Evolutionary conservation across 2,888 invertebrate species (phyloP), one percentile per base, ranked within the genome.

Genomic region (Fragum sueziense): DNA sequence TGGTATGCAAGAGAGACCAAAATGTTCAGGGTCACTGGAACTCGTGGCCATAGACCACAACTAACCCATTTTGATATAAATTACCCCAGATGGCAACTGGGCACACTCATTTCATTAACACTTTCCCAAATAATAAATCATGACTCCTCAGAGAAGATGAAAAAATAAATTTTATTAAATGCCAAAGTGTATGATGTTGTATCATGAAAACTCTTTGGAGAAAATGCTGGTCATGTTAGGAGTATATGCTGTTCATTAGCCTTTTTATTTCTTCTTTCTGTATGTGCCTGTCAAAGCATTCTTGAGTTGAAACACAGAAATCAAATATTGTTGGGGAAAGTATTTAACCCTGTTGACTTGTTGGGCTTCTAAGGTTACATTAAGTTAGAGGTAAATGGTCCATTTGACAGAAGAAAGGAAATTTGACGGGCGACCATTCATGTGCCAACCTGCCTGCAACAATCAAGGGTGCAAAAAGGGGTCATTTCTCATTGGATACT

Each of bases 371-470:
- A 37, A 65, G 6, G 41, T 65, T 65, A 65, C 65, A 22, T 65
- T 41, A 65, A 65, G 41, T 67, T 34, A 54, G 69, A 70, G 69
- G 37, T 74, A 74, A 78, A 78, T 78, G 78, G 70, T 37, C 62
- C 78, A 78, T 78, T 70, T 78, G 78, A 78, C 78, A 78, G 65
- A 27, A 29, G 70, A 65, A 65, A 65, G 70, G 69, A 73, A 70
- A 62, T 37, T 70, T 74, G 74, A 70, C 62, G 73, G 61, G 74
- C 73, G 69, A 78, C 74, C 74, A 74, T 78, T 72, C 77, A 77
- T 77, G 77, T 72, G 77, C 72, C 77, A 73, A 77, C 59, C 68
- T 72, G 51, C 69, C 68, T 61, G 72, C 47, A 68, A 72, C 70
- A 76, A 76, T 73, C 74, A 73, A 41, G 54, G 74, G 69, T 52